Conservation (phyloP, 2,113 vertebrate genomes). For the Cyprinodon brontotheroides region DNA sequence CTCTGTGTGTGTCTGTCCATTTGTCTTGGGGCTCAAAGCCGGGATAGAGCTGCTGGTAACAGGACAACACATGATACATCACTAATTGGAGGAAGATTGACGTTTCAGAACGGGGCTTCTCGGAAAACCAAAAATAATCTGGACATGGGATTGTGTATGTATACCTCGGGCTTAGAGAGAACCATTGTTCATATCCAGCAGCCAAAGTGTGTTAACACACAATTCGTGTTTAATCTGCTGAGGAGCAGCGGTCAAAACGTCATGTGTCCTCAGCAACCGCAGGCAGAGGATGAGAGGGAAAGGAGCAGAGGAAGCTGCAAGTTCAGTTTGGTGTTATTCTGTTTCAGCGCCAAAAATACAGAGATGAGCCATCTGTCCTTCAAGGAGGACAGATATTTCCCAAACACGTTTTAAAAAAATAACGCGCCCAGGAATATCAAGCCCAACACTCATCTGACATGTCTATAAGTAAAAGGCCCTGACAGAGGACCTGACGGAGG, state of each 20-base stretch:
- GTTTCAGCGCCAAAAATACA: background rate
- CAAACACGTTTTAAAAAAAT: background rate
- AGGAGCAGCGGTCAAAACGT: constrained; percentile 43
- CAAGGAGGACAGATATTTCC: background rate
- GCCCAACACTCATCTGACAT: background rate
- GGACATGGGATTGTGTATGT: constrained; percentile 31
- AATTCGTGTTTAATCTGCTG: constrained; percentile 64
- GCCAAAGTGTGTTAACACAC: constrained; percentile 56
- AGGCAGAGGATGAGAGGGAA: constrained; percentile 10
- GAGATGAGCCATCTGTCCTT: background rate
- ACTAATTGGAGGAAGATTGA: constrained; percentile 66
- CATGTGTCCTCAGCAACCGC: constrained; percentile 39
- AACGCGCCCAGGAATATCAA: no score
- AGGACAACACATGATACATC: constrained; percentile 62
- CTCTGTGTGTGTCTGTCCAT: constrained; percentile 43
- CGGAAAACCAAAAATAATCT: constrained; percentile 68
- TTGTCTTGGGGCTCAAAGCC: constrained; percentile 42
- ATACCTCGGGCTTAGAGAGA: constrained; percentile 50
- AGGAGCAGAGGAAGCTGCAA: constrained; percentile 23
- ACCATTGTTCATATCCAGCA: constrained; percentile 60
- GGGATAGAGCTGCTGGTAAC: constrained; percentile 33
- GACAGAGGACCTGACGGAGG: no score
- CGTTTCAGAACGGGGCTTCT: constrained; percentile 50
- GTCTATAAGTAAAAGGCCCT: no score
- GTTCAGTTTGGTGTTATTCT: constrained; percentile 9